phyloP scores from a whole-genome alignment of 2,888 invertebrate species.

The Nycteola revayana region DNA sequence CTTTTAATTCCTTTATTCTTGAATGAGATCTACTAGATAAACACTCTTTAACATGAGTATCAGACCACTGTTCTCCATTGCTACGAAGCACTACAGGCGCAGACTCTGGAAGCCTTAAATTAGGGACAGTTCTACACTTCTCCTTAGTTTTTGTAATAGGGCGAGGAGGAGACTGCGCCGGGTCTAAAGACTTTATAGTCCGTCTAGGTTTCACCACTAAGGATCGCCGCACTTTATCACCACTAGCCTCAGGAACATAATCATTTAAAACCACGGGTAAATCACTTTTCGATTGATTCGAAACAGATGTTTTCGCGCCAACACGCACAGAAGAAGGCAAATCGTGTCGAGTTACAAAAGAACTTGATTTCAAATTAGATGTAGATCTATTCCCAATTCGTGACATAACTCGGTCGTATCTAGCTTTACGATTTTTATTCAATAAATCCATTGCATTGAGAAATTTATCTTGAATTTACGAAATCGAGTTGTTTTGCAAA shows the following conservation, averaged over 20 bases:
- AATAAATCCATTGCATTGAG: slow-evolving; percentile 41
- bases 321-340: slow-evolving; percentile 44
- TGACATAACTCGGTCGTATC: slow-evolving; percentile 67
- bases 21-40: slow-evolving; percentile 59
- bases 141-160: slow-evolving; percentile 25
- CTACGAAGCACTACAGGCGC: slow-evolving; percentile 45
- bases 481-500: slow-evolving; percentile 29
- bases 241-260: slow-evolving; percentile 43
- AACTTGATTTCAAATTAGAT: slow-evolving; percentile 44
- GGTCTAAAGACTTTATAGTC: slow-evolving; percentile 63
- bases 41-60: slow-evolving; percentile 49
- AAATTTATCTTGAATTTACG: neutral
- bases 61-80: slow-evolving; percentile 45
- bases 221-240: slow-evolving; percentile 40
- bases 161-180: slow-evolving; percentile 48
- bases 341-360: slow-evolving; percentile 59
- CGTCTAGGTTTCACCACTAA: slow-evolving; percentile 60
- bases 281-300: slow-evolving; percentile 54
- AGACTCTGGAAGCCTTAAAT: slow-evolving; percentile 41
- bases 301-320: slow-evolving; percentile 66
- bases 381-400: slow-evolving; percentile 50
- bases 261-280: slow-evolving; percentile 65
- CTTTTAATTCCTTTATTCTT: slow-evolving; percentile 63
- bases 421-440: slow-evolving; percentile 33
- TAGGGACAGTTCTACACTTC: slow-evolving; percentile 25